Evolutionary conservation across 2,888 invertebrate species (phyloP), one percentile per base, ranked within the genome.

Genomic region (Platypus cylindrus): DNA sequence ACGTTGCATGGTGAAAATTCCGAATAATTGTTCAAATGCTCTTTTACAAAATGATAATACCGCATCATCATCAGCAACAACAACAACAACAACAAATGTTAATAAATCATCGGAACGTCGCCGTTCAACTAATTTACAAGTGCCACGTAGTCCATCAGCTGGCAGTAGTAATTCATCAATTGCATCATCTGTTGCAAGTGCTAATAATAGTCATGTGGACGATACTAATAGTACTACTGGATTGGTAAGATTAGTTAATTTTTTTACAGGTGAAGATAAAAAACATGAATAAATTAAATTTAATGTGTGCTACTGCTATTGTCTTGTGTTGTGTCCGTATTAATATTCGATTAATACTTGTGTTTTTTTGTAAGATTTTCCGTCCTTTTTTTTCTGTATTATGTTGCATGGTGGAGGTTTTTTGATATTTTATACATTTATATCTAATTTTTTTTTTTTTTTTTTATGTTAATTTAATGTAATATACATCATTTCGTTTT

Each of bases 1-100:
- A 63, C 75, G 97, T 31, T 98, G 87, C 63, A 85, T 85, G 29
- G 87, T 93, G 45, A 95, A 94, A 66, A 89, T 98, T 45, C 97
- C 97, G 30, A 94, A 95, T 59, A 95, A 98, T 69, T 98, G 98
- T 67, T 77, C 78, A 36, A 73, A 73, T 46, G 52, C 50, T 12
- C 49, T 60, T 16, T 54, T n/a, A n/a, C n/a, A n/a, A n/a, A 65
- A 40, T 27, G 37, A 40, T n/a, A 34, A 11, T 14, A 29, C 17
- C 9, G n/a, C n/a, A n/a, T n/a, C n/a, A n/a, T n/a, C n/a, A n/a
- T n/a, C n/a, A n/a, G n/a, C n/a, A n/a, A n/a, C n/a, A n/a, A n/a
- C n/a, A n/a, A n/a, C n/a, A n/a, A n/a, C n/a, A n/a, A n/a, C n/a
- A n/a, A n/a, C n/a, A n/a, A n/a, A 27, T 27, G 27, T 15, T 25